Conservation (phyloP, 1,140 invertebrate genomes). For the Caligus rogercresseyi region DNA sequence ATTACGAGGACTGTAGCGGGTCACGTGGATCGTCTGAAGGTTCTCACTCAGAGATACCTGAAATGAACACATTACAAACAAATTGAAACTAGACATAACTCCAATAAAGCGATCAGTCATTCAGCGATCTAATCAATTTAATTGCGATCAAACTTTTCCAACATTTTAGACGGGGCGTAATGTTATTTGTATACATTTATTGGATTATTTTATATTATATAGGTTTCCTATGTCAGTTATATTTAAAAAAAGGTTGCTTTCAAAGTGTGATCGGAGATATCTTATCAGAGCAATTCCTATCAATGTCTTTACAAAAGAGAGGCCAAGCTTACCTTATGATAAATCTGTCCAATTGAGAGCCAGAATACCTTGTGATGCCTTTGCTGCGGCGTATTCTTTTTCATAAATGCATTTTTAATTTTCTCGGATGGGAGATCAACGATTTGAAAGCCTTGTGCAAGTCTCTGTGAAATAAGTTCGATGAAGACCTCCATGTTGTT, state of each 20-base stretch:
- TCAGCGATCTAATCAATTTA: too few species aligned
- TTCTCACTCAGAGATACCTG: neutral
- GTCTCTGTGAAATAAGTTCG: slow-evolving; percentile 72
- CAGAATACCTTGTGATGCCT: slow-evolving; percentile 46
- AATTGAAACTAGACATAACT: too few species aligned
- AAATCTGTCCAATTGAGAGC: slow-evolving; percentile 81
- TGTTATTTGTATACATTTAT: too few species aligned
- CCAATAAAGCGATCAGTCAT: too few species aligned
- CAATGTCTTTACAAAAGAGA: too few species aligned
- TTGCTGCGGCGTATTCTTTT: neutral
- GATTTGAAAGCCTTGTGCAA: slow-evolving; percentile 44
- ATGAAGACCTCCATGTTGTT: slow-evolving; percentile 58
- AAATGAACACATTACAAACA: neutral
- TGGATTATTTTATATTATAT: too few species aligned
- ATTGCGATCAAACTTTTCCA: too few species aligned
- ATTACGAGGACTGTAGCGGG: slow-evolving; percentile 74
- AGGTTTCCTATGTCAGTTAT: too few species aligned
- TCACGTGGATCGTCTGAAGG: slow-evolving; percentile 57
- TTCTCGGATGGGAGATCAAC: slow-evolving; percentile 20
- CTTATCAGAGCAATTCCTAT: too few species aligned
- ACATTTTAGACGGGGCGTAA: too few species aligned
- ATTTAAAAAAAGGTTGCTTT: too few species aligned
- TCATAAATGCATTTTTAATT: neutral
- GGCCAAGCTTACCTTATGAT: slow-evolving; percentile 77
- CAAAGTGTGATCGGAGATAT: too few species aligned